Evolutionary conservation across 2,888 invertebrate species (phyloP), one percentile per base, ranked within the genome.

Genomic region (Eutolmus rufibarbis): DNA sequence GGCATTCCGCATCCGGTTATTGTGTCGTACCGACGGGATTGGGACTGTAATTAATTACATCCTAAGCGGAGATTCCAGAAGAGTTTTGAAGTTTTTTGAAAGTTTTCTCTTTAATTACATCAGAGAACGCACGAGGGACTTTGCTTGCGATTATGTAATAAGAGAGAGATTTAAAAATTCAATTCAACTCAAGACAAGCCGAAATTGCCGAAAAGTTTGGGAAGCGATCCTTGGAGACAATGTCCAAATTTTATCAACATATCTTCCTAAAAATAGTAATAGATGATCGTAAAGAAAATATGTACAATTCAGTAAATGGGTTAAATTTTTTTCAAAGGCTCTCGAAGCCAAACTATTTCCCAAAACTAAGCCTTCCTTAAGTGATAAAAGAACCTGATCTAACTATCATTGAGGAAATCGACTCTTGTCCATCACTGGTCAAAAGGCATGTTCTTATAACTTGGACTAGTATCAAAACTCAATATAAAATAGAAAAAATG

Each of bases 1-100:
- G 79, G 79, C 28, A 79, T 46, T 28, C 66, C 19, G 19, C 16
- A 79, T 79, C 79, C 79, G 79, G 79, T 79, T 79, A 51, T 79
- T 79, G 79, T 79, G 19, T 3, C 23, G 28, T 79, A 66, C 66
- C 23, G 66, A n/a, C 12, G 66, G 28, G 23, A 12, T 51, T 12
- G 51, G 46, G 31, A 46, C 40, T 51, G 51, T 56, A 79, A 79
- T 79, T 79, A 79, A 79, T 79, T 79, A 51, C 34, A 51, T 51
- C 28, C 31, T 79, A 79, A 79, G 31, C 14, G 79, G 66, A 66
- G 66, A 66, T 66, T 66, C 23, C 66, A 66, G 28, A 43, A 78
- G 23, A 46, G 56, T 79, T 79, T 51, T 16, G 28, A 28, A 51
- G n/a, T 34, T 78, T 79, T 79, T 79, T 46, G 51, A 34, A 31